These are phyloP conservation scores for Knipowitschia caucasica DNA, from an alignment of 2,797 vertebrate species.

Conservation along the genomic window DNA sequence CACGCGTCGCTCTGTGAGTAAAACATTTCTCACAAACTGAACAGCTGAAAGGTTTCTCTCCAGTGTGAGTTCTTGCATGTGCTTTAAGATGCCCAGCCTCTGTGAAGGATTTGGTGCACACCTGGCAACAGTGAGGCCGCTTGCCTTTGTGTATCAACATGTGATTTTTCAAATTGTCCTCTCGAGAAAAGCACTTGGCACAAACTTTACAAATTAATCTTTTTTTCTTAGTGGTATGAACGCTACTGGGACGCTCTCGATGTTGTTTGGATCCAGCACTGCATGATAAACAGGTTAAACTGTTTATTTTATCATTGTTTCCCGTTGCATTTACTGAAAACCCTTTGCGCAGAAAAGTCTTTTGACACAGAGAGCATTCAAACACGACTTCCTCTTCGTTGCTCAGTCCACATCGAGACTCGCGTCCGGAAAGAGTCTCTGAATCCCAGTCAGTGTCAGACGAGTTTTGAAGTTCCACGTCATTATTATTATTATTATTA, in stretches of 20 bases:
- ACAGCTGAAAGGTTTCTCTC: conserved; percentile 9
- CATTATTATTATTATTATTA: neutral
- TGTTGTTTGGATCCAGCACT: neutral
- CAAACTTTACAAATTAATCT: neutral
- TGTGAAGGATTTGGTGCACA: conserved; percentile 1
- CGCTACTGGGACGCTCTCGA: neutral
- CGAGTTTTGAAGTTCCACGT: neutral
- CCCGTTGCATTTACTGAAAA: neutral
- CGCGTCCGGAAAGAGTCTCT: neutral
- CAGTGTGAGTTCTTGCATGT: neutral
- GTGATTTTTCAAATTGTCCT: neutral
- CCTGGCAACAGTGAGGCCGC: neutral
- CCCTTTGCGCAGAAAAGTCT: neutral
- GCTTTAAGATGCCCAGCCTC: neutral
- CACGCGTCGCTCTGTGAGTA: neutral
- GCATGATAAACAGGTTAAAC: neutral
- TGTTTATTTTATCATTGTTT: neutral
- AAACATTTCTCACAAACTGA: neutral
- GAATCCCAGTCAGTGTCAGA: neutral
- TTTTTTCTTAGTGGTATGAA: neutral
- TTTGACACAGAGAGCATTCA: neutral
- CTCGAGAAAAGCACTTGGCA: neutral
- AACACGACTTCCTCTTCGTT: neutral
- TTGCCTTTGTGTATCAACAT: conserved; percentile 1
- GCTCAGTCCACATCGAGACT: neutral